Base-by-base conservation (phyloP, 2,888 invertebrate species). In the Petrolisthes cinctipes region DNA sequence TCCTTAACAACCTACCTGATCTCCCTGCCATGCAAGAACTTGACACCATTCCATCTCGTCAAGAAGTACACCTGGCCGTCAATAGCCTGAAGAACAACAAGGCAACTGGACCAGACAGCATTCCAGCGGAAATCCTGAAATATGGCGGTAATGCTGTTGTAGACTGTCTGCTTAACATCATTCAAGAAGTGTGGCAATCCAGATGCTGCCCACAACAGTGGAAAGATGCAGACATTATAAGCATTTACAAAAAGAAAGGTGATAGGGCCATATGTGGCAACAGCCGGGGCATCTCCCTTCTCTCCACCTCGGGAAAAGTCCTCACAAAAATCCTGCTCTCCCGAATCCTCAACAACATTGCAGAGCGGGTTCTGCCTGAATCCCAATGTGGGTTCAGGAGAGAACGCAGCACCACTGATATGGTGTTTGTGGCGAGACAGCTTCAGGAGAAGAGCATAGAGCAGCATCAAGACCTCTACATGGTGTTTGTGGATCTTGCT, bases 371-470 rank as follows among this genome's bases (percentile, higher is more conserved):
- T n/a, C 37, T 75, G 20, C 75, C 75, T 11, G 75, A 75, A 37
- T 75, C 75, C 75, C n/a, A 79, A 79, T 51, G 79, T 23, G 51
- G 79, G 14, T 51, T 51, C 37, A 9, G 20, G 7, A 23, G 51
- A 53, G 7, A 11, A 7, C 11, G 79, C 9, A 53, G 54, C 14
- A 79, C 79, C 9, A 53, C 5, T 51, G 79, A 79, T 20, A 79
- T 79, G 79, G 20, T 79, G 79, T 79, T 79, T 20, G 20, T 23
- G 11, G 79, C 79, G 9, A 23, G 79, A 9, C 79, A 79, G 54
- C 4, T 79, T 7, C 79, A 79, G 51, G 79, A 79, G 54, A 79
- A 79, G 51, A 54, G 79, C 54, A 9, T 9, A 11, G 79, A 79
- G 20, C 79, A 79, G 23, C 53, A 79, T 51, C 51, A 79, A 79